These are phyloP conservation scores for Lutraria lutraria DNA, from an alignment of 2,888 invertebrate genomes.

Conservation along the genomic window DNA sequence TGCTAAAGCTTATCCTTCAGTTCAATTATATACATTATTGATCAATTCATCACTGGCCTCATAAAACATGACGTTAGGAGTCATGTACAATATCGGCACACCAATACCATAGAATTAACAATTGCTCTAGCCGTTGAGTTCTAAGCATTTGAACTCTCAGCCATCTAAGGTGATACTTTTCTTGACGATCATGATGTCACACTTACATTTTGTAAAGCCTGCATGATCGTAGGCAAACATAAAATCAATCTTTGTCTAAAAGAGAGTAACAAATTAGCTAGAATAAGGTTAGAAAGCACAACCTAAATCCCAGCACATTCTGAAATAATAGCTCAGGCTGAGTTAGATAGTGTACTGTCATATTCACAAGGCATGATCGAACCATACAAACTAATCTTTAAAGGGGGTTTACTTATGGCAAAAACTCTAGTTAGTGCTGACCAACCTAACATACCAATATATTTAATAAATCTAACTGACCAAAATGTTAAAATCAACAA, in stretches of 20 bases:
- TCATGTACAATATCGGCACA: constrained; percentile 51
- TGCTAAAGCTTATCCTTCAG: constrained; percentile 29
- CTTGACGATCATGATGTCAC: constrained; percentile 48
- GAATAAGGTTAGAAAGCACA: constrained; percentile 29
- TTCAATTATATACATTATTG: constrained; percentile 23
- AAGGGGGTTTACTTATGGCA: constrained; percentile 45
- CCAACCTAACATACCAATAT: constrained; percentile 30
- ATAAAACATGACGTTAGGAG: constrained; percentile 39
- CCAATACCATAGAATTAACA: constrained; percentile 36
- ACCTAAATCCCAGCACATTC: constrained; percentile 35
- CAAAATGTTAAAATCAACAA: constrained; percentile 32
- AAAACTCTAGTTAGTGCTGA: constrained; percentile 29
- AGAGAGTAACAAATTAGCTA: constrained; percentile 29
- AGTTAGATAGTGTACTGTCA: neutral
- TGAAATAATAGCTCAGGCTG: neutral
- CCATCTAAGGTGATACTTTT: constrained; percentile 64
- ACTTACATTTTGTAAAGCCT: constrained; percentile 46
- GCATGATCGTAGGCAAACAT: constrained; percentile 33
- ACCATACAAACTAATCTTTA: constrained; percentile 16
- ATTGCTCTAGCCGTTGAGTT: constrained; percentile 45
- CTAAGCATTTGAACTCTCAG: constrained; percentile 44
- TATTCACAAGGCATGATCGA: constrained; percentile 14
- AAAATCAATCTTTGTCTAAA: constrained; percentile 42
- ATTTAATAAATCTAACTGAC: constrained; percentile 45
- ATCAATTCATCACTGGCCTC: constrained; percentile 49